Percentiles rank a stretch among this genome's conserved stretches.
These are phyloP conservation scores for Hippocampus guttulatus DNA, from an alignment of 2,113 vertebrate species.

Conservation along the genomic window DNA sequence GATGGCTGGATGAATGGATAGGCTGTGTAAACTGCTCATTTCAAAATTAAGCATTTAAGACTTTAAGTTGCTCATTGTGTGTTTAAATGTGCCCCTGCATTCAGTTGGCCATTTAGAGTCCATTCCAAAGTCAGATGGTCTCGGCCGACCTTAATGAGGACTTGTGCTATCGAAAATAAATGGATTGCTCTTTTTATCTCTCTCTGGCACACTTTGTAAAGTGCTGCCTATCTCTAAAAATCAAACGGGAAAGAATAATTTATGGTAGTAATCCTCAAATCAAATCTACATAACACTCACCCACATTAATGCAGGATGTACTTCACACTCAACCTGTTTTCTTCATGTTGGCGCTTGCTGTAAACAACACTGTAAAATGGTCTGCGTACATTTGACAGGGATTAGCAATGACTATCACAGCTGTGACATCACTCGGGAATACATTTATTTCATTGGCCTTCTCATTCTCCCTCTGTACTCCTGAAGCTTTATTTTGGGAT, in stretches of 20 bases:
- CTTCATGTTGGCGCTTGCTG: slow-evolving; percentile 33
- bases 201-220: neutral
- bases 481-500: slow-evolving; percentile 57
- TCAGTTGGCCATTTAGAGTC: too few relatives aligned
- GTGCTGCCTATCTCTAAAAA: slow-evolving; percentile 12
- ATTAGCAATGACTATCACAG: slow-evolving; percentile 40
- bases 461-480: slow-evolving; percentile 12
- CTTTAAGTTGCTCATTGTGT: too few relatives aligned
- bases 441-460: slow-evolving; percentile 13
- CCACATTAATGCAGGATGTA: slow-evolving; percentile 36
- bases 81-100: too few relatives aligned
- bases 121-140: too few relatives aligned
- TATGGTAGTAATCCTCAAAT: slow-evolving; percentile 30
- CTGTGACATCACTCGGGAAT: slow-evolving; percentile 8
- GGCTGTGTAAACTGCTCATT: too few relatives aligned
- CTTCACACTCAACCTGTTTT: slow-evolving; percentile 31
- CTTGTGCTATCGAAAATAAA: too few relatives aligned
- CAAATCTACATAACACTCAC: slow-evolving; percentile 51
- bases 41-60: too few relatives aligned
- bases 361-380: slow-evolving; percentile 42
- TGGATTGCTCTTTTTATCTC: neutral
- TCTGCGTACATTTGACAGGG: slow-evolving; percentile 16
- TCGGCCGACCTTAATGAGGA: too few relatives aligned
- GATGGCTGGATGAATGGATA: too few relatives aligned
- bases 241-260: slow-evolving; percentile 33